Percentiles rank a stretch among this genome's conserved stretches.
Conservation (phyloP, 2,888 invertebrate genomes). For the Seira sanloemensis region DNA sequence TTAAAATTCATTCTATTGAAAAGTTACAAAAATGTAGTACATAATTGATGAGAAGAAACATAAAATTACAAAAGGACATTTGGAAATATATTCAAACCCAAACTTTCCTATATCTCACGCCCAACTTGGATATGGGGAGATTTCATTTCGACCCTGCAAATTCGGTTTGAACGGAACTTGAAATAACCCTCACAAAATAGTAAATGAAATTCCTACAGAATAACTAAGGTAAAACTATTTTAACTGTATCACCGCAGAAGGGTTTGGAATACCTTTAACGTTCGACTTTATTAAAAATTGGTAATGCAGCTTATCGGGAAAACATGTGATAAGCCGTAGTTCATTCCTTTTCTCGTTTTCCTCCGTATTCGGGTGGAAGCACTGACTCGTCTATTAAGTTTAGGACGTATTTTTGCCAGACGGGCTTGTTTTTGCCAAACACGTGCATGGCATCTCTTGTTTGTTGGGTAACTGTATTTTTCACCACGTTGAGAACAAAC, state of each 20-base stretch:
- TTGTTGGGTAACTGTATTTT: constrained; percentile 25
- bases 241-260: not conserved
- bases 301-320: not conserved
- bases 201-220: too few relatives aligned
- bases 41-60: too few relatives aligned
- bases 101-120: too few relatives aligned
- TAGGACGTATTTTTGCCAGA: constrained; percentile 42
- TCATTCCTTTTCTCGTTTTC: not conserved
- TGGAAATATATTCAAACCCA: too few relatives aligned
- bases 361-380: constrained; percentile 42
- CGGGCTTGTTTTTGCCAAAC: constrained; percentile 49
- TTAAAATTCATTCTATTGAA: too few relatives aligned
- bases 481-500: constrained; percentile 44
- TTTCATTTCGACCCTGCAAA: too few relatives aligned
- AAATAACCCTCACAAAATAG: too few relatives aligned
- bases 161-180: too few relatives aligned
- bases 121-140: too few relatives aligned
- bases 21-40: too few relatives aligned
- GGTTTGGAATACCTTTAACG: not conserved
- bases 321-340: not conserved
- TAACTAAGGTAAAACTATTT: not conserved
- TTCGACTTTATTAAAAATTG: not conserved
- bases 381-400: constrained; percentile 39
- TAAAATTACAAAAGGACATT: too few relatives aligned
- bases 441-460: constrained; percentile 45